Base-by-base conservation (phyloP, 2,113 vertebrate species). In the Tetrax tetrax region DNA sequence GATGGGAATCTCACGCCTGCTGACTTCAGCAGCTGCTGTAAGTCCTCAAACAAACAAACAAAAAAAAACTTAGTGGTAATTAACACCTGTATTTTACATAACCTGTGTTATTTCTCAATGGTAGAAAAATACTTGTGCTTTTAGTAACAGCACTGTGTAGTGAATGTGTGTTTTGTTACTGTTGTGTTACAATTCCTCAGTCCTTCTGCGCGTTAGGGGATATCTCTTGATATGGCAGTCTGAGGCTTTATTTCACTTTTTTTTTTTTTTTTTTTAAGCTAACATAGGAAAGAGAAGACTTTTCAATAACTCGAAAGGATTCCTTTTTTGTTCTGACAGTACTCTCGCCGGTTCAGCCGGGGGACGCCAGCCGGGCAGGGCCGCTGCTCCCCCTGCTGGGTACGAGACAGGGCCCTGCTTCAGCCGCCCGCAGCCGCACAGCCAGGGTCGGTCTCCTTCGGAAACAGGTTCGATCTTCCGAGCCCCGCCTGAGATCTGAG, bases 311-410 rank as follows among this genome's bases (percentile, higher is more conserved):
- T 3, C 33, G 35, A 45, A 60, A 33, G 18, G 2, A 28, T 1
- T 33, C 2, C 1, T 17, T 54, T 20, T n/a, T 22, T 23, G 21
- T 27, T 37, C 19, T 37, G 65, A 2, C 35, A 38, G 4, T 0
- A 18, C 4, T 35, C 31, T 22, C 15, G 47, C 38, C 38, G 38
- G 38, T 38, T 11, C 41, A 15, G 41, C 41, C 41, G 41, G 41
- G 12, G 41, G 41, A 43, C 41, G 41, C 41, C 41, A 43, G 41
- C 16, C 41, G 41, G 41, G 47, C 83, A 12, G 13, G 31, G 51
- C 6, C n/a, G 22, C 83, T 72, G 83, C 96, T 89, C 96, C 96
- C 48, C 56, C 96, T 97, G 89, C 19, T 4, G 95, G 95, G 59
- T 23, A 7, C 18, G 1, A 2, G 43, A 2, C 24, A 7, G 48